Conservation (phyloP, 2,113 vertebrate genomes). For the Anoura caudifer region DNA sequence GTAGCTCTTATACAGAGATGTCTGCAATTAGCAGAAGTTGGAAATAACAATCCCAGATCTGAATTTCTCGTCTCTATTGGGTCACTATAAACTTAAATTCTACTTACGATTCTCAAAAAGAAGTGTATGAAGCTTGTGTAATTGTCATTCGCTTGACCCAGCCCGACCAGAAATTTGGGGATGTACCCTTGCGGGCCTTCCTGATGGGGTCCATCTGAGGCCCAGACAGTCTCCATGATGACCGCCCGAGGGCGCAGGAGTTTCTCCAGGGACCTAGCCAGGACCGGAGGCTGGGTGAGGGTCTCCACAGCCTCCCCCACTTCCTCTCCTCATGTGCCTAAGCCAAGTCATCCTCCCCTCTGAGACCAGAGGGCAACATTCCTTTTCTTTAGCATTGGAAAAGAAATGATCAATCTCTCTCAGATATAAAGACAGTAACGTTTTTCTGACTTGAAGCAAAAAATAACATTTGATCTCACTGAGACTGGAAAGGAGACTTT, state of each 20-base stretch:
- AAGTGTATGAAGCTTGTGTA: not conserved
- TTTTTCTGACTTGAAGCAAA: not conserved
- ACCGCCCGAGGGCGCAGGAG: not conserved
- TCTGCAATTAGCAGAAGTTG: not conserved
- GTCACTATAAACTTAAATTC: not conserved
- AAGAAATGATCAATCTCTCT: not conserved
- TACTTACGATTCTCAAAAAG: not conserved
- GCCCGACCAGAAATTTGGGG: not conserved
- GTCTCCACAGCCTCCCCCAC: not conserved
- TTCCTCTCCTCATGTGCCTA: not conserved
- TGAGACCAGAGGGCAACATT: not conserved
- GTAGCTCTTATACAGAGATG: not conserved
- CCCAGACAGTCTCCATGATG: not conserved
- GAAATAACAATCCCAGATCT: not conserved
- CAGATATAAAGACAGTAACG: not conserved
- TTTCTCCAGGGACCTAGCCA: not conserved
- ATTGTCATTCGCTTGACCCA: not conserved
- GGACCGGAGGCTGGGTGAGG: not conserved
- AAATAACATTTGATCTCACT: not conserved
- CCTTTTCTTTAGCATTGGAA: not conserved
- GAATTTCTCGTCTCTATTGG: not conserved
- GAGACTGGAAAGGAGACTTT: not conserved
- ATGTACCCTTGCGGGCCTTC: not conserved
- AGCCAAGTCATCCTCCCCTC: not conserved
- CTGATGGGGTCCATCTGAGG: not conserved